Base-by-base conservation (phyloP, 2,888 invertebrate species). In the Cabera pusaria region DNA sequence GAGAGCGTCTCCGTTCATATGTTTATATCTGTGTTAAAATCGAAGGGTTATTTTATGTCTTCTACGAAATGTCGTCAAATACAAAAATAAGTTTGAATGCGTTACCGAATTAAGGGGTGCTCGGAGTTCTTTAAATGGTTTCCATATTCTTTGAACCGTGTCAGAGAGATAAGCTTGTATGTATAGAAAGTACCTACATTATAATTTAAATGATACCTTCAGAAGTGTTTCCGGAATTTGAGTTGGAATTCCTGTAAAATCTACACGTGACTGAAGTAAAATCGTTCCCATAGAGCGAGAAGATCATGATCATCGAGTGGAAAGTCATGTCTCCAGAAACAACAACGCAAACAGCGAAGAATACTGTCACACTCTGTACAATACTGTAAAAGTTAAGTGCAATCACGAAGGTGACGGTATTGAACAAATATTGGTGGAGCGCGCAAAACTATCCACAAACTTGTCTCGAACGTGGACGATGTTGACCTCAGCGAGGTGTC, bases 401-500 rank as follows among this genome's bases (percentile, higher is more conserved):
- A 67, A 72, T 65, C 63, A 59, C 53, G 51, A 64, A 59, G 57
- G 52, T 64, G 58, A 66, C 56, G 63, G 57, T 61, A 70, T 68
- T 72, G 63, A 63, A 72, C 76, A 81, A 83, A 83, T 72, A 83
- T 72, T 70, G 65, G 61, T 68, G 50, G 52, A 64, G 56, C 64
- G 59, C 72, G 75, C 75, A 68, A 79, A 84, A 80, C 72, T 68
- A 67, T 70, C 65, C 54, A 47, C 65, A 35, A 32, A 31, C 31
- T 39, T 39, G 42, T 40, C 38, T 41, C 36, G 23, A 29, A 18
- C 6, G 36, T 18, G 37, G 37, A 24, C 37, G 10, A 18, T 34
- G 71, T 83, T 84, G 85, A 85, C 84, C 85, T 65, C 66, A 50
- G 52, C 61, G 69, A 84, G 79, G 81, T 86, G 85, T 86, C 83